phyloP scores from a whole-genome alignment of 2,888 invertebrate genomes.

The Carterocephalus palaemon region DNA sequence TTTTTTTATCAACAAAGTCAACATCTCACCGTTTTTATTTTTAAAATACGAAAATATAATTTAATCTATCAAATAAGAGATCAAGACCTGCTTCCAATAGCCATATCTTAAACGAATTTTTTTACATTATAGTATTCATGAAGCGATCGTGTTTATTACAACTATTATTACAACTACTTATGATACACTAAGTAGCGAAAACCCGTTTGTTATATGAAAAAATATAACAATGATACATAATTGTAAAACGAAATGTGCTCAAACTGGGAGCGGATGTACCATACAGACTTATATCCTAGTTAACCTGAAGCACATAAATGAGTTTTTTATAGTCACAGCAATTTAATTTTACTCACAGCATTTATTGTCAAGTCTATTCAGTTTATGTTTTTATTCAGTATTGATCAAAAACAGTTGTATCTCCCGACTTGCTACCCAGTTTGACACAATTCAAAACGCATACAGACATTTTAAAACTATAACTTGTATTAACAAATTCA shows the following conservation, averaged over 20 bases:
- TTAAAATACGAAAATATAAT: slow-evolving; percentile 72
- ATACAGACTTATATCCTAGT: too few species aligned
- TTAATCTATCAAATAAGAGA: slow-evolving; percentile 64
- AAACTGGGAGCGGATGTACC: too few species aligned
- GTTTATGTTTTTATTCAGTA: too few species aligned
- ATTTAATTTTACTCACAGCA: too few species aligned
- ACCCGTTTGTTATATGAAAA: slow-evolving; percentile 47
- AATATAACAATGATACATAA: slow-evolving; percentile 38
- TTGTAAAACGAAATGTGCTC: neutral
- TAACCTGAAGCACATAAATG: too few species aligned
- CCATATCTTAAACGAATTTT: slow-evolving; percentile 42
- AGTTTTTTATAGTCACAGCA: too few species aligned
- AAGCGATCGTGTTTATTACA: slow-evolving; percentile 11
- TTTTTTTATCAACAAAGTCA: slow-evolving; percentile 51
- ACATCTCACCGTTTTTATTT: slow-evolving; percentile 36
- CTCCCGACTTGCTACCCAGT: too few species aligned
- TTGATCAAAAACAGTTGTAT: too few species aligned
- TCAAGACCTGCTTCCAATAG: slow-evolving; percentile 51
- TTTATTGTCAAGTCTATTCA: too few species aligned
- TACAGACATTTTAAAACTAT: too few species aligned
- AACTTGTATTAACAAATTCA: too few species aligned
- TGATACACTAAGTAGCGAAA: slow-evolving; percentile 47
- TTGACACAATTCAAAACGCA: too few species aligned
- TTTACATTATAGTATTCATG: slow-evolving; percentile 5
- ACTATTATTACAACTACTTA: slow-evolving; percentile 30